phyloP scores from a whole-genome alignment of 2,888 invertebrate genomes.

The Cinara cedri region DNA sequence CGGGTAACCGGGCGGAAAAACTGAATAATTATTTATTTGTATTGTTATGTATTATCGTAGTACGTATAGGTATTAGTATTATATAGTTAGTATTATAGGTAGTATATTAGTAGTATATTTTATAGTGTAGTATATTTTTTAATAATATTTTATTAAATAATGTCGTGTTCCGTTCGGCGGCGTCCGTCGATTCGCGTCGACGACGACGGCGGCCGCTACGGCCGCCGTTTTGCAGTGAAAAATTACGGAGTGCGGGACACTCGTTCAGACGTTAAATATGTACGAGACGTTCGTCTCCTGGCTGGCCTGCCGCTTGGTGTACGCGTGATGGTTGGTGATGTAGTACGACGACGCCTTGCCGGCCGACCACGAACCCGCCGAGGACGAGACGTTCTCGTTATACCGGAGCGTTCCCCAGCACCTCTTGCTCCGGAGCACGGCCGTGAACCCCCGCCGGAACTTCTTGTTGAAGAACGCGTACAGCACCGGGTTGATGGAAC shows the following conservation, averaged over 20 bases:
- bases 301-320: slow-evolving; percentile 65
- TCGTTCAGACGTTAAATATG: slow-evolving; percentile 66
- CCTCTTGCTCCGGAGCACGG: slow-evolving; percentile 82
- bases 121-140: too few species aligned
- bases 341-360: slow-evolving; percentile 81
- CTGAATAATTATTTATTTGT: too few species aligned
- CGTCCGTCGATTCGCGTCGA: background rate
- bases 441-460: slow-evolving; percentile 86
- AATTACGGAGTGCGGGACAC: background rate
- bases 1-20: too few species aligned
- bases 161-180: too few species aligned
- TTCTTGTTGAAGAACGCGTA: slow-evolving; percentile 94
- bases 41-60: too few species aligned
- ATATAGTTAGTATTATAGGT: too few species aligned
- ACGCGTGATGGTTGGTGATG: slow-evolving; percentile 65
- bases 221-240: background rate
- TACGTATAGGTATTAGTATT: too few species aligned
- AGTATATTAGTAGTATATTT: too few species aligned
- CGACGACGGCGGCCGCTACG: too few species aligned
- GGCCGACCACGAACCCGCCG: slow-evolving; percentile 77
- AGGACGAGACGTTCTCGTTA: slow-evolving; percentile 81
- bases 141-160: too few species aligned
- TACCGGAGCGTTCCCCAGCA: slow-evolving; percentile 85
- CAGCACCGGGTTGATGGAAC: slow-evolving; percentile 92
- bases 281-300: slow-evolving; percentile 68